Evolutionary conservation across 2,113 vertebrate genomes (phyloP).

Genomic region (Rhynchomys soricoides): DNA sequence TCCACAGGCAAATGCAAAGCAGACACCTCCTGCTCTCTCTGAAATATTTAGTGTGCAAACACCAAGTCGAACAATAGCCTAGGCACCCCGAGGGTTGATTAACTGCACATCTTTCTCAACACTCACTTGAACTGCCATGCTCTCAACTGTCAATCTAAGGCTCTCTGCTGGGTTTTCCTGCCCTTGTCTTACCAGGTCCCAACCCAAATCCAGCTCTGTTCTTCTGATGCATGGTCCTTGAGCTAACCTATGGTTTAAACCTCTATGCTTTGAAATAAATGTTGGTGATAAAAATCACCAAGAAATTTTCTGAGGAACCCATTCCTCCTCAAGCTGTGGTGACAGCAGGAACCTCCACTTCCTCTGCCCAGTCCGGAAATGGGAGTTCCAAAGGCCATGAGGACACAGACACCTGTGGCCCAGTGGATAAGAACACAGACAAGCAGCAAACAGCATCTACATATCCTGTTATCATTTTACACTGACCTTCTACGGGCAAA

Average conservation of each 20-base stretch:
- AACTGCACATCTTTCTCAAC: not conserved
- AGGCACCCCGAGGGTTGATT: not conserved
- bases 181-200: not conserved
- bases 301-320: not conserved
- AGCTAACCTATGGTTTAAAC: not conserved
- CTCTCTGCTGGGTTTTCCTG: not conserved
- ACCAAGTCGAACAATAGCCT: slow-evolving; percentile 8
- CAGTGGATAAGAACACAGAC: not conserved
- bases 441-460: not conserved
- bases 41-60: slow-evolving; percentile 63
- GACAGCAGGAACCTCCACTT: rapidly evolving
- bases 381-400: not conserved
- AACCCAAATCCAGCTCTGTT: not conserved
- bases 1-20: not conserved
- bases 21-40: not conserved
- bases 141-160: not conserved
- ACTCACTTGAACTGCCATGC: not conserved
- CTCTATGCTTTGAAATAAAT: not conserved
- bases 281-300: not conserved
- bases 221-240: rapidly evolving
- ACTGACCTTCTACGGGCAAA: not conserved
- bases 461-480: rapidly evolving
- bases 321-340: not conserved
- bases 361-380: not conserved
- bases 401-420: not conserved